A percentile compares a stretch with the other conserved stretches of the same genome.
Evolutionary conservation across 2,888 invertebrate genomes (phyloP).

Genomic region (Chloroclysta siterata): DNA sequence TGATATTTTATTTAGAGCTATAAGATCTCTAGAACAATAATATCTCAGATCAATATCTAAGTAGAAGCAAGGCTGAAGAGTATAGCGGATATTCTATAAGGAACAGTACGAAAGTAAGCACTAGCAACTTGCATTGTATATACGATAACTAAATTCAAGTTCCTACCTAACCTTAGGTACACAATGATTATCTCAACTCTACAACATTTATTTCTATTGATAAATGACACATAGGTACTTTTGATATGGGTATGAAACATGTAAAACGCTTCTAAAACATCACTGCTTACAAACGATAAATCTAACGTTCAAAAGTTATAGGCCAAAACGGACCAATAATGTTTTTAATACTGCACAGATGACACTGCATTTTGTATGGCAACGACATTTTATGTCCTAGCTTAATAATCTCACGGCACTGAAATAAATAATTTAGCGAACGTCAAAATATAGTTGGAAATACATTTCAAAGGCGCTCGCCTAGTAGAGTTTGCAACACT

Average conservation of each 20-base stretch:
- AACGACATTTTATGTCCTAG: slow-evolving; percentile 78
- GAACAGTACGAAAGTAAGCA: slow-evolving; percentile 56
- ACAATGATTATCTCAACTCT: slow-evolving; percentile 53
- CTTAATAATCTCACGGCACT: slow-evolving; percentile 75
- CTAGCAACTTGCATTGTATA: slow-evolving; percentile 41
- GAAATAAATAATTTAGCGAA: slow-evolving; percentile 57
- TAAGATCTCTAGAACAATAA: neutral
- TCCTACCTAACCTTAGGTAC: slow-evolving; percentile 55
- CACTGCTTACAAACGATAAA: slow-evolving; percentile 37
- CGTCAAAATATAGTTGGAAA: slow-evolving; percentile 45
- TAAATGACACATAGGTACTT: slow-evolving; percentile 46
- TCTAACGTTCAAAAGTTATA: slow-evolving; percentile 53
- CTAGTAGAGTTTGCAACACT: slow-evolving; percentile 48
- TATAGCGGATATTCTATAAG: slow-evolving; percentile 13
- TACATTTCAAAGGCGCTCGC: neutral
- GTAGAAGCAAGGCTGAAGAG: slow-evolving; percentile 3
- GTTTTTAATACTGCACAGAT: slow-evolving; percentile 59
- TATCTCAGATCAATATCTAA: slow-evolving; percentile 2
- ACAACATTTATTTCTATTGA: slow-evolving; percentile 50
- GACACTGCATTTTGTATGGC: slow-evolving; percentile 54
- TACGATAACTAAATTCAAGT: slow-evolving; percentile 47
- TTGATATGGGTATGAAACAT: slow-evolving; percentile 71
- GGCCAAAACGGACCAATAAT: slow-evolving; percentile 58
- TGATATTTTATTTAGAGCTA: neutral
- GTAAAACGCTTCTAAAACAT: slow-evolving; percentile 70